Evolutionary conservation across 2,113 vertebrate species (phyloP).

Genomic region (Pterophyllum scalare): DNA sequence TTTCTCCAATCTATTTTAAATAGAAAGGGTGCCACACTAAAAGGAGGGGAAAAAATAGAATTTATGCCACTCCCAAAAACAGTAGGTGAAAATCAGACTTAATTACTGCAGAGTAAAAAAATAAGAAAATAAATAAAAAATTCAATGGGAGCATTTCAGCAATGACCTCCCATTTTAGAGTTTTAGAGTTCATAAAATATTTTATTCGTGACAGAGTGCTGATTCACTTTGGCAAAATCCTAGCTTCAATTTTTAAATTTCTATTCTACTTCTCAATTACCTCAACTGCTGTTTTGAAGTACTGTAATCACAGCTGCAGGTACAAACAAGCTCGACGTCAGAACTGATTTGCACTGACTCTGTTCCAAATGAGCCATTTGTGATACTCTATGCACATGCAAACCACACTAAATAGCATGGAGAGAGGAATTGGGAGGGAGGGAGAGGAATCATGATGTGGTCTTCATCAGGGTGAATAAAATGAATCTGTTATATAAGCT

Average conservation of each 20-base stretch:
- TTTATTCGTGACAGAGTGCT: slow-evolving; percentile 16
- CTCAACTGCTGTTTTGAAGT: slow-evolving; percentile 29
- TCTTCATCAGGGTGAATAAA: slow-evolving; percentile 46
- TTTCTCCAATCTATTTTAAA: slow-evolving; percentile 4
- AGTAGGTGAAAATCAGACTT: background rate
- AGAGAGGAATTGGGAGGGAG: background rate
- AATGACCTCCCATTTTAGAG: slow-evolving; percentile 26
- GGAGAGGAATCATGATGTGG: slow-evolving; percentile 18
- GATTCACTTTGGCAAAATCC: background rate
- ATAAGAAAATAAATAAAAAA: background rate
- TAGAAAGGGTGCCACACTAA: background rate
- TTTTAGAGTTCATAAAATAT: slow-evolving; percentile 30
- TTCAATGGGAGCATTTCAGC: slow-evolving; percentile 29
- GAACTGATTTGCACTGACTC: slow-evolving; percentile 43
- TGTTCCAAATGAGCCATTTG: slow-evolving; percentile 25
- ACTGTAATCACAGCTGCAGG: slow-evolving; percentile 56
- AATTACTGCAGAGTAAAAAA: background rate
- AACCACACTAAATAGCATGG: slow-evolving; percentile 7
- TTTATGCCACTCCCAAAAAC: slow-evolving; percentile 25
- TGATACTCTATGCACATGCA: slow-evolving; percentile 35
- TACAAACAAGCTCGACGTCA: slow-evolving; percentile 59
- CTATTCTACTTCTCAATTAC: slow-evolving; percentile 23
- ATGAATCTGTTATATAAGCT: slow-evolving; percentile 61
- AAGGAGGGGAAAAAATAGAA: background rate
- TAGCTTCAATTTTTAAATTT: slow-evolving; percentile 1